Evolutionary conservation across 1,140 invertebrate species (phyloP), one percentile per base, ranked within the genome.

Genomic region (Danaus plexippus): DNA sequence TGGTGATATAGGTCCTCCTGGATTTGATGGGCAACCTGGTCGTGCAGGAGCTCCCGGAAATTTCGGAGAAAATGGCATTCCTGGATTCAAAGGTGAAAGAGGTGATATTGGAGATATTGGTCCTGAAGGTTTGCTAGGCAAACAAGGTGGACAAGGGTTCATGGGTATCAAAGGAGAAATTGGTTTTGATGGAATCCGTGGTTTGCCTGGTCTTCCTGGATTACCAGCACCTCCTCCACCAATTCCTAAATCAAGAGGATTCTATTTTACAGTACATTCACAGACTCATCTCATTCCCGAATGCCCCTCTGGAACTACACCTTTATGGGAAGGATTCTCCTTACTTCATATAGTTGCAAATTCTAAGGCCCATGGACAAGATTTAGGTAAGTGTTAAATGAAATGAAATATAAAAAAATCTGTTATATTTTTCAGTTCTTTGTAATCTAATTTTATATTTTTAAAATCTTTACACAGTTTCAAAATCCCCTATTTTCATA

Each of bases 301-400:
- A 12, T 99, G 98, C 89, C 98, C 98, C 0, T 73, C 71, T 47
- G 92, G 95, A 57, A 96, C 96, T 1, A 87, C 90, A 1, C 92
- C 93, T 77, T 72, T 99, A 50, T 99, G 98, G 98, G 93, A 95
- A 62, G 98, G 98, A 56, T 99, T 96, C 85, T 99, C 97, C 15
- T 88, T 99, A 1, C 90, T 99, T 0, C 96, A 98, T 73, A 94
- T 98, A 56, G 94, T 97, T 82, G 97, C 95, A 47, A 96, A 98
- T 87, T 93, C 94, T 61, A 93, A 94, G 78, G 92, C 97, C 1
- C 92, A 96, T 73, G 95, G 95, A 53, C 97, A 99, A 90, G 98
- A 99, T 89, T 90, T 99, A 70, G 97, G 96, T 93, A 89, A 88
- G 73, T 12, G 12, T 42, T 47, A 4, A 47, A 11, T 46, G 18